phyloP scores from a whole-genome alignment of 2,888 invertebrate species.

The Epinotia brunnichana region DNA sequence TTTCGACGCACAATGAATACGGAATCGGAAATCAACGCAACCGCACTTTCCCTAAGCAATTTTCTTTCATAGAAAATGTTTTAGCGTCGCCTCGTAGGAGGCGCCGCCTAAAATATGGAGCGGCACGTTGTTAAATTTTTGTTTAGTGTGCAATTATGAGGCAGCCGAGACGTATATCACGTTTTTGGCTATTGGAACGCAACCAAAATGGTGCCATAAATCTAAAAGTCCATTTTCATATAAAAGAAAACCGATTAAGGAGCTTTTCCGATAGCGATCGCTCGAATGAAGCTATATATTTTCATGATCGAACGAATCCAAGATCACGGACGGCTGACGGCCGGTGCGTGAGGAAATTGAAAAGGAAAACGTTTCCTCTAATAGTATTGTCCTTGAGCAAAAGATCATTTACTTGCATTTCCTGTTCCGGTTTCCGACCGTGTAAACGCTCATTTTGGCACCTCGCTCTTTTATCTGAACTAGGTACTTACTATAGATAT shows the following conservation, averaged over 20 bases:
- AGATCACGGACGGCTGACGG: constrained; percentile 79
- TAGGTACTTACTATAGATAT: too few relatives aligned
- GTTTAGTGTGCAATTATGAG: constrained; percentile 77
- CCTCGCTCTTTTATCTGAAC: constrained; percentile 20
- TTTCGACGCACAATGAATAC: constrained; percentile 79
- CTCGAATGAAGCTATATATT: constrained; percentile 82
- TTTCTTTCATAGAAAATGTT: constrained; percentile 67
- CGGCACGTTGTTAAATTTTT: constrained; percentile 73
- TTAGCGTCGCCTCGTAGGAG: constrained; percentile 63
- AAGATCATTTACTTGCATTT: constrained; percentile 61
- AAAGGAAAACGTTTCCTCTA: constrained; percentile 74
- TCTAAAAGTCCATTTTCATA: constrained; percentile 82
- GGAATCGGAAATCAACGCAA: constrained; percentile 79
- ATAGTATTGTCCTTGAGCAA: constrained; percentile 67
- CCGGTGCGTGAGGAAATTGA: constrained; percentile 80
- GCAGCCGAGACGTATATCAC: constrained; percentile 72
- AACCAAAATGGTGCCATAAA: constrained; percentile 80
- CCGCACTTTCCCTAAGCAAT: constrained; percentile 75
- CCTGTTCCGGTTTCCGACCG: constrained; percentile 48
- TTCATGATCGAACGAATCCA: constrained; percentile 81
- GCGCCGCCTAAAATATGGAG: constrained; percentile 71
- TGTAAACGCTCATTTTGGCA: constrained; percentile 42
- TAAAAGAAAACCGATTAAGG: constrained; percentile 84
- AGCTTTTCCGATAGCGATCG: constrained; percentile 81
- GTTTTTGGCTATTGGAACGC: constrained; percentile 70